phyloP scores from a whole-genome alignment of 2,113 vertebrate genomes.

The Elephantulus edwardii region DNA sequence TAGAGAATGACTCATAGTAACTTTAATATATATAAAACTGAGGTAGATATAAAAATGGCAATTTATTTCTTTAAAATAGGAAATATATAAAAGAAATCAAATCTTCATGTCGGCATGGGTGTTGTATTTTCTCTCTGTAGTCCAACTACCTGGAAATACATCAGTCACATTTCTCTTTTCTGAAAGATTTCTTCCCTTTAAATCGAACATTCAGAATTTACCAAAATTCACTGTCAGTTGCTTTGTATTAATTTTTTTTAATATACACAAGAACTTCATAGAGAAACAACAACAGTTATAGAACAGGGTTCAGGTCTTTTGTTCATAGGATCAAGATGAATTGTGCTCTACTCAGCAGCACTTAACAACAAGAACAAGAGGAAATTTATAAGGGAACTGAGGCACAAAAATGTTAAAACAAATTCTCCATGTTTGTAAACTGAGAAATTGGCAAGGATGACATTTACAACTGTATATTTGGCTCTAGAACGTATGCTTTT shows the following conservation, averaged over 20 bases:
- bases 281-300: too few species aligned
- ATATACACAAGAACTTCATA: background rate
- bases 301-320: too few species aligned
- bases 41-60: background rate
- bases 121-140: background rate
- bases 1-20: background rate
- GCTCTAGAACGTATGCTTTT: background rate
- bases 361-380: too few species aligned
- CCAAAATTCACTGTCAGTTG: conserved; percentile 21
- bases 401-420: background rate
- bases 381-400: background rate
- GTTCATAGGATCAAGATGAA: too few species aligned
- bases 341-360: too few species aligned
- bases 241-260: conserved; percentile 12
- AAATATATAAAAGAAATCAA: background rate
- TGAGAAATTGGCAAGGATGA: background rate
- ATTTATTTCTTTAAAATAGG: conserved; percentile 15
- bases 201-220: background rate
- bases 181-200: background rate
- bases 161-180: background rate
- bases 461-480: background rate
- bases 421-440: background rate
- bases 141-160: background rate
- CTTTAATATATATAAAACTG: background rate
- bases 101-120: background rate